Conservation (phyloP, 37 sponge, comb jelly and placozoan genomes). For the Hexactinellida sp. region DNA sequence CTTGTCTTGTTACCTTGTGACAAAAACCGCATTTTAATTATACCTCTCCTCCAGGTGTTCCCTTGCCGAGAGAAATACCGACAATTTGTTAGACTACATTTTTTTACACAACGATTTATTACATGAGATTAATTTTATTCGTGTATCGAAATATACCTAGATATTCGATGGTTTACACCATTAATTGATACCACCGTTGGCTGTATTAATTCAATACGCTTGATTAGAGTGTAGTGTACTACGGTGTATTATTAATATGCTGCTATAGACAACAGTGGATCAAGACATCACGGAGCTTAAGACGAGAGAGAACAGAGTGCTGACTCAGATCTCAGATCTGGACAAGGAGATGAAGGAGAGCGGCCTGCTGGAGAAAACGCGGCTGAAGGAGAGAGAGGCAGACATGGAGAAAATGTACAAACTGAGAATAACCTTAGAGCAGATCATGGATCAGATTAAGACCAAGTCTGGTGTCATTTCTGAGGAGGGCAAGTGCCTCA, state of each 20-base stretch:
- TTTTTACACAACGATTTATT: too few relatives aligned
- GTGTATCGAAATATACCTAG: too few relatives aligned
- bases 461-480: background rate
- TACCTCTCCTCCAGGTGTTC: too few relatives aligned
- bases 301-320: background rate
- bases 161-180: too few relatives aligned
- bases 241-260: background rate
- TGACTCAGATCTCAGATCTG: background rate
- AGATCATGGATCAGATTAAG: background rate
- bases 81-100: too few relatives aligned
- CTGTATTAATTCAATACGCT: background rate
- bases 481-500: background rate
- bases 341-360: background rate
- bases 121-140: too few relatives aligned
- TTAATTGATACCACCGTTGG: too few relatives aligned
- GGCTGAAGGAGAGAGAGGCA: background rate
- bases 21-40: too few relatives aligned
- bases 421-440: background rate
- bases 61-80: too few relatives aligned
- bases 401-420: constrained; percentile 12
- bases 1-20: too few relatives aligned
- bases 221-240: background rate
- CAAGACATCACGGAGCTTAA: background rate
- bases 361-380: background rate
- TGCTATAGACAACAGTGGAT: background rate